Conservation (phyloP, 1,140 invertebrate genomes). For the Cotesia vestalis region DNA sequence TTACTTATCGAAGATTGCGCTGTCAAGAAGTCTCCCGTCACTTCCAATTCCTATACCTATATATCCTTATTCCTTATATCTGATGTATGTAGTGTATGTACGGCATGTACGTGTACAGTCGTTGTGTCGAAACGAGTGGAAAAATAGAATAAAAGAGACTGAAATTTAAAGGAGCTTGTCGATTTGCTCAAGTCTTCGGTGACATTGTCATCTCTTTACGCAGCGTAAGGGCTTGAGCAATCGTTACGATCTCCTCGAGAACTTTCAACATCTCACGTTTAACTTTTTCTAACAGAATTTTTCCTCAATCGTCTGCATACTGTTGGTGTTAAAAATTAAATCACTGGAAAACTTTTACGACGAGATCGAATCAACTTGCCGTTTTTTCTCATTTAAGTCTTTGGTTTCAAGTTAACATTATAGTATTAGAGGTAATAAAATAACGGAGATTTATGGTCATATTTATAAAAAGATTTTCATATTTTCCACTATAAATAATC, state of each 20-base stretch:
- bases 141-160: neutral
- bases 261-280: no score
- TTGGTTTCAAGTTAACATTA: no score
- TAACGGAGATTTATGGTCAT: no score
- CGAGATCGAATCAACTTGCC: neutral
- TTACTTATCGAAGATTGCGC: slow-evolving; percentile 42
- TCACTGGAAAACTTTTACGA: no score
- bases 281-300: neutral
- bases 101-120: neutral
- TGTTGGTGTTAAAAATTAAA: no score
- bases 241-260: no score
- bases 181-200: slow-evolving; percentile 19
- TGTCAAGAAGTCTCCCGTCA: slow-evolving; percentile 32
- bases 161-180: neutral
- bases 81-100: neutral
- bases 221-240: neutral
- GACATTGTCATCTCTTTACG: slow-evolving; percentile 11
- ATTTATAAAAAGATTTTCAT: no score
- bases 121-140: neutral
- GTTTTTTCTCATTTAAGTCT: slow-evolving; percentile 18
- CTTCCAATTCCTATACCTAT: slow-evolving; percentile 1
- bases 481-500: no score
- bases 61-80: neutral
- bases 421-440: no score
- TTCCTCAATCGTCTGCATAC: neutral